Evolutionary conservation across 2,888 invertebrate species (phyloP).

Genomic region (Galeruca laticollis): DNA sequence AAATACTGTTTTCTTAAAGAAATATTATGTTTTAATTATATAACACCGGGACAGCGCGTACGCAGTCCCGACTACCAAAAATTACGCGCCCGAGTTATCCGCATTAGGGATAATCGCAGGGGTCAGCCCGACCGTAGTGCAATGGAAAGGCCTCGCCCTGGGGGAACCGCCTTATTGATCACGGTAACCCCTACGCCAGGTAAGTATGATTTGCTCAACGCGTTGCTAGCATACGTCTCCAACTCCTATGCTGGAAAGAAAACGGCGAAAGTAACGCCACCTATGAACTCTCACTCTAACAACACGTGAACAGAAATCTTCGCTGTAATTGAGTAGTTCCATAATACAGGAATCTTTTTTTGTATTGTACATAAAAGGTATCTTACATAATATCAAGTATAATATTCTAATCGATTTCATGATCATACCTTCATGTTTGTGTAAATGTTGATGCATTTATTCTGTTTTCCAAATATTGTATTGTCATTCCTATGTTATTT

Average conservation of each 20-base stretch:
- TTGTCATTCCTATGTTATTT: too few relatives aligned
- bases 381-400: too few relatives aligned
- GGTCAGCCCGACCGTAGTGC: conserved; percentile 80
- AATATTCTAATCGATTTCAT: too few relatives aligned
- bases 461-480: too few relatives aligned
- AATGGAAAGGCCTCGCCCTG: conserved; percentile 78
- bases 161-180: conserved; percentile 79
- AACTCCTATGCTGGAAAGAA: neutral
- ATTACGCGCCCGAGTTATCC: conserved; percentile 79
- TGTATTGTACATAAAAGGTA: too few relatives aligned
- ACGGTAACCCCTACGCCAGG: conserved; percentile 66
- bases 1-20: too few relatives aligned
- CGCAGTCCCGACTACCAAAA: conserved; percentile 77
- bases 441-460: too few relatives aligned
- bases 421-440: too few relatives aligned
- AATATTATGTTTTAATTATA: conserved; percentile 45
- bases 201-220: conserved; percentile 54
- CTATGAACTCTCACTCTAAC: neutral
- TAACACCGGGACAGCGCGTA: conserved; percentile 69
- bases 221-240: neutral
- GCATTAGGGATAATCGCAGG: conserved; percentile 81
- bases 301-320: neutral
- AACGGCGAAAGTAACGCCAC: conserved; percentile 4
- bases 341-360: too few relatives aligned
- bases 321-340: too few relatives aligned